Evolutionary conservation across 2,113 vertebrate species (phyloP).

Genomic region (Tachuris rubrigastra): DNA sequence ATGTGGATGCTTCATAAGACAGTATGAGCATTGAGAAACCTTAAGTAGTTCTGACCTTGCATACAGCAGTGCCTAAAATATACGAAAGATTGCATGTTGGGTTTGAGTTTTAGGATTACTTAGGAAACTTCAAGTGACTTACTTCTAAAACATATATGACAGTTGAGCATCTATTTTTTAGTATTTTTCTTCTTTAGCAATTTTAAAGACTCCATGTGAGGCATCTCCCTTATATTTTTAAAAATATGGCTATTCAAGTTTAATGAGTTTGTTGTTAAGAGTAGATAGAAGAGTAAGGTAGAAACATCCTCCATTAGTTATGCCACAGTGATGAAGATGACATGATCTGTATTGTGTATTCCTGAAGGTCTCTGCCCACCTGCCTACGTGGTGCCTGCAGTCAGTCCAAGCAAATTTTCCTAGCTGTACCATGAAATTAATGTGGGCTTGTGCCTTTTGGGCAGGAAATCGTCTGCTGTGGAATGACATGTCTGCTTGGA

Average conservation of each 20-base stretch:
- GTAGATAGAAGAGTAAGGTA: neutral
- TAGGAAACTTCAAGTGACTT: neutral
- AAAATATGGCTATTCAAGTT: neutral
- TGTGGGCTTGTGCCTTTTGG: neutral
- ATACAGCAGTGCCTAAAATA: neutral
- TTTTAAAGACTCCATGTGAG: neutral
- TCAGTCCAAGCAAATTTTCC: neutral
- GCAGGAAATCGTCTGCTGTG: neutral
- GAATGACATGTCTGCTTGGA: neutral
- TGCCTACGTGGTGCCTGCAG: fast-evolving
- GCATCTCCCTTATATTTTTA: neutral
- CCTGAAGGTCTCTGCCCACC: neutral
- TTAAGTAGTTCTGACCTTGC: neutral
- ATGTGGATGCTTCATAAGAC: neutral
- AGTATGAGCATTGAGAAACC: neutral
- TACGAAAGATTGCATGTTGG: neutral
- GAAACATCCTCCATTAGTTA: neutral
- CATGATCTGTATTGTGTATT: neutral
- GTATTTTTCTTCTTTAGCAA: neutral
- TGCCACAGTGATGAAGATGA: neutral
- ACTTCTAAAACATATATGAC: neutral
- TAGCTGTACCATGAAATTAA: neutral
- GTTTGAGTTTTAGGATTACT: neutral
- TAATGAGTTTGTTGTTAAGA: neutral
- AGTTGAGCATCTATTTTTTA: neutral